Base-by-base conservation (phyloP, 2,888 invertebrate genomes). In the Troides aeacus region DNA sequence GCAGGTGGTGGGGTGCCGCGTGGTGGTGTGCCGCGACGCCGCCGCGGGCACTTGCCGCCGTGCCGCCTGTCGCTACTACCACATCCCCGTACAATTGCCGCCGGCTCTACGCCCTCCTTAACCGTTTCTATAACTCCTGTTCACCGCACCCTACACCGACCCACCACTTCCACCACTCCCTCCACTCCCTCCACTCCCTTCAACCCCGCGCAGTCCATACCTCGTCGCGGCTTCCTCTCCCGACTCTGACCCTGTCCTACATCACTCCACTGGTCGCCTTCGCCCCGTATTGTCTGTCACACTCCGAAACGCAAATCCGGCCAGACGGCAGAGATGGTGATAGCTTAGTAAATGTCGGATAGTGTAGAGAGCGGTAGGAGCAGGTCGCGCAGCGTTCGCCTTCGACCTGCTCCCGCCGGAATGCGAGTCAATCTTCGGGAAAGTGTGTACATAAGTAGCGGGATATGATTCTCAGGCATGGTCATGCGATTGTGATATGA, bases 41-140 rank as follows among this genome's bases (percentile, higher is more conserved):
- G 97, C 97, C 86, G 97, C 97, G 92, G 97, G 97, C 93, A 95
- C 96, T 93, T 98, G 98, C 93, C 95, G 96, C 89, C 97, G 98
- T 93, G 96, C 97, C 93, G 95, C 96, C 93, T 98, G 98, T 96
- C 98, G 98, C 95, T 98, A 97, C 95, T 98, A 98, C 95, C 98
- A 98, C 95, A 97, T 98, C 95, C 97, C 98, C 85, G 95, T 97
- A 90, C 95, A 95, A 86, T 93, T 97, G 94, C 97, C 97, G 85
- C 97, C 97, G 85, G 97, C 97, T 84, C 87, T 90, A 77, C 87
- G 89, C 75, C 92, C 93, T 75, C 93, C 92, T 74, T 92, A 92
- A 89, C 87, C 85, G 80, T 77, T 75, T 80, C 79, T 78, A 75
- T 70, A 70, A 69, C 75, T 76, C 75, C 79, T 77, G 74, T 74